Percentiles rank a stretch among this genome's conserved stretches.
Conservation (phyloP, 2,888 invertebrate genomes). For the Merodon equestris region DNA sequence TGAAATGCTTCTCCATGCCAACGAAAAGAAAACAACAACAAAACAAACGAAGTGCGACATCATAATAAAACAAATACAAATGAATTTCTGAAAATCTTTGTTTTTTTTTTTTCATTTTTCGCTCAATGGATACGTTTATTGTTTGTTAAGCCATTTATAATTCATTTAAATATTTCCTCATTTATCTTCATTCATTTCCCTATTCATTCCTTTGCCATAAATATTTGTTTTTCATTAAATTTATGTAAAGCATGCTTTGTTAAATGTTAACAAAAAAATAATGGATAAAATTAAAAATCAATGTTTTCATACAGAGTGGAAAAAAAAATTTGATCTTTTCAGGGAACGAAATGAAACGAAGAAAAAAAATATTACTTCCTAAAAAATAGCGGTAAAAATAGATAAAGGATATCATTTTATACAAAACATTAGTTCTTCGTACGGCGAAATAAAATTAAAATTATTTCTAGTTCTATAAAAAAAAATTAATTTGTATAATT, state of each 20-base stretch:
- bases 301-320: slow-evolving; percentile 22
- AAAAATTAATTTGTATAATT: slow-evolving; percentile 45
- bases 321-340: no score
- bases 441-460: slow-evolving; percentile 26
- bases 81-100: slow-evolving; percentile 20
- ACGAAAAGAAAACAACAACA: slow-evolving; percentile 30
- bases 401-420: slow-evolving; percentile 32
- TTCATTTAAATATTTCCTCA: slow-evolving; percentile 9
- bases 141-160: slow-evolving; percentile 41
- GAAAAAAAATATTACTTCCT: slow-evolving; percentile 30
- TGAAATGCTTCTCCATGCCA: slow-evolving; percentile 43
- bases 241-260: slow-evolving; percentile 65
- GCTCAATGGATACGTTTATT: slow-evolving; percentile 55
- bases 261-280: slow-evolving; percentile 66
- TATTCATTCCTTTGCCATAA: slow-evolving; percentile 15
- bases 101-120: slow-evolving; percentile 26
- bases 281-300: slow-evolving; percentile 56
- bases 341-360: slow-evolving; percentile 2
- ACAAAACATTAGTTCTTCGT: slow-evolving; percentile 48
- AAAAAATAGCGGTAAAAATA: slow-evolving; percentile 42
- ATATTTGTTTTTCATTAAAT: slow-evolving; percentile 21
- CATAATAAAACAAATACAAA: slow-evolving; percentile 59
- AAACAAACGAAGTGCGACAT: slow-evolving; percentile 12
- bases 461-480: slow-evolving; percentile 46
- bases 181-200: slow-evolving; percentile 23